Evolutionary conservation across 2,113 vertebrate species (phyloP).

Genomic region (Oreochromis aureus): DNA sequence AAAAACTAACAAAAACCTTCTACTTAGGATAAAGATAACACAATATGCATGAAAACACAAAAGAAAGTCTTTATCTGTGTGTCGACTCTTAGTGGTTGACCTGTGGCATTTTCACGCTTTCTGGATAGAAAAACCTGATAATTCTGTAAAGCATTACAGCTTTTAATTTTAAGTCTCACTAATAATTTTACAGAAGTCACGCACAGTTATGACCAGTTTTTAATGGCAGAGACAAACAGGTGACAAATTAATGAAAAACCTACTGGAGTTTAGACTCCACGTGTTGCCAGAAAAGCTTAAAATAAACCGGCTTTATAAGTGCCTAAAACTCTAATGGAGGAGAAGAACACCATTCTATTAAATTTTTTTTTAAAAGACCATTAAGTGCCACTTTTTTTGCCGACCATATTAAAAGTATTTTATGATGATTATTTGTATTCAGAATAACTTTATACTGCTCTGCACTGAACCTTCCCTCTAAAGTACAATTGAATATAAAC

Average conservation of each 20-base stretch:
- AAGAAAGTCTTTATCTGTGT: background rate
- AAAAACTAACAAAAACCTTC: background rate
- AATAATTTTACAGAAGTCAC: background rate
- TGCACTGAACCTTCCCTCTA: background rate
- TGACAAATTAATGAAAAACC: background rate
- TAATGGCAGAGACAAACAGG: background rate
- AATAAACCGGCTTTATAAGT: background rate
- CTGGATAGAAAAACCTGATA: background rate
- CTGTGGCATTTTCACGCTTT: background rate
- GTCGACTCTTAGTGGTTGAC: background rate
- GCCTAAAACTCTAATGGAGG: background rate
- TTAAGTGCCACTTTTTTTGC: background rate
- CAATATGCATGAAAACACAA: background rate
- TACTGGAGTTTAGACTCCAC: background rate
- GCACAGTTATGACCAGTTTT: background rate
- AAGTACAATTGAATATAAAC: background rate
- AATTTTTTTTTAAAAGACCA: background rate
- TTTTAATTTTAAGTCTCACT: background rate
- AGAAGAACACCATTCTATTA: background rate
- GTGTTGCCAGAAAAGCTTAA: background rate
- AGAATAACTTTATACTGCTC: background rate
- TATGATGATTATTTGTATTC: background rate
- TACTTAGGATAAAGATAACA: background rate
- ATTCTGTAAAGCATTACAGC: background rate
- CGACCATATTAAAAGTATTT: background rate